Evolutionary conservation across 2,113 vertebrate species (phyloP).

Genomic region (Phylloscopus whistleri): DNA sequence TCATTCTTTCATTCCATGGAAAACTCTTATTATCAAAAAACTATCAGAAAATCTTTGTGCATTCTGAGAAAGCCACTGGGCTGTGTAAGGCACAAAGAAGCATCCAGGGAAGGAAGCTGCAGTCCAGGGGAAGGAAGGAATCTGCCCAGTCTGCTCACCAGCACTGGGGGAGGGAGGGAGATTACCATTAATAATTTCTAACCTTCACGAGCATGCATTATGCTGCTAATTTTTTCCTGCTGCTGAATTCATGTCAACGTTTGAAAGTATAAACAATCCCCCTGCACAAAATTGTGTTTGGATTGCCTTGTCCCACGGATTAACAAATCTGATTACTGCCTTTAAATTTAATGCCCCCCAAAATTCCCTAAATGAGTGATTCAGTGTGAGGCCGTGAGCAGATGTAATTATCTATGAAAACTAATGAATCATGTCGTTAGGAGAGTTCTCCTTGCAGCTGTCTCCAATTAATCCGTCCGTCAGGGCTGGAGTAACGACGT

Average conservation of each 20-base stretch:
- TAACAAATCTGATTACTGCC: conserved; percentile 56
- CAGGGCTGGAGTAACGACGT: not conserved
- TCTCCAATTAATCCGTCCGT: conserved; percentile 48
- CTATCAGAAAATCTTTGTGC: accelerated
- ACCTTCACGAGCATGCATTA: not conserved
- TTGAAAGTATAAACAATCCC: conserved; percentile 27
- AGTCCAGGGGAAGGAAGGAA: not conserved
- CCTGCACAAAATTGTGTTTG: not conserved
- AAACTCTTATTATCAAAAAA: not conserved
- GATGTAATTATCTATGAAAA: conserved; percentile 66
- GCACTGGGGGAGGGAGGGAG: not conserved
- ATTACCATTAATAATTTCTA: not conserved
- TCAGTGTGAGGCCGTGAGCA: conserved; percentile 32
- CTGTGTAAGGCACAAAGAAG: not conserved
- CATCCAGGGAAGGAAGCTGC: not conserved
- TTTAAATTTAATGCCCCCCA: conserved; percentile 43
- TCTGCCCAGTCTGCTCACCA: not conserved
- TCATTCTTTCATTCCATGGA: not conserved
- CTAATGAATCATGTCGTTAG: conserved; percentile 50
- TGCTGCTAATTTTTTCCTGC: conserved; percentile 32
- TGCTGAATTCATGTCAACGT: conserved; percentile 2
- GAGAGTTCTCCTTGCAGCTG: conserved; percentile 51
- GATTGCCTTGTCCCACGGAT: conserved; percentile 39
- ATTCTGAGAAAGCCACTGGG: not conserved
- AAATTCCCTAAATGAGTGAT: conserved; percentile 54